Evolutionary conservation across 2,113 vertebrate species (phyloP).

Genomic region (Nesoenas mayeri): DNA sequence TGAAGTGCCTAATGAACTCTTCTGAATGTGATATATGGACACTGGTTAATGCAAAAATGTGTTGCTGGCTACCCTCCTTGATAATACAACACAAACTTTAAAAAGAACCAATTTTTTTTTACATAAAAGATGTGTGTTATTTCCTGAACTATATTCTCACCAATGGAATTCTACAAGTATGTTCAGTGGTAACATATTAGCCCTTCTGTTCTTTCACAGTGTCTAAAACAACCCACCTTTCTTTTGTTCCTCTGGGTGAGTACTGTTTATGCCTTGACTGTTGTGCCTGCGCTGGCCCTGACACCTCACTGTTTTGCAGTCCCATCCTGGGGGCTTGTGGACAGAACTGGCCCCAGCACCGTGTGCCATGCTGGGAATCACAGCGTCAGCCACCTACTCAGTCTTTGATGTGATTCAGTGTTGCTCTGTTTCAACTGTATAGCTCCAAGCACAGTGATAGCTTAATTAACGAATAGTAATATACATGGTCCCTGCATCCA

Average conservation of each 20-base stretch:
- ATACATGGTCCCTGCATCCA: not conserved
- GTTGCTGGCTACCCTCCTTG: not conserved
- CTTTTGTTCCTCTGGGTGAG: not conserved
- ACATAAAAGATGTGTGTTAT: not conserved
- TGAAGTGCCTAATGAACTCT: not conserved
- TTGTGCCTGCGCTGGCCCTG: not conserved
- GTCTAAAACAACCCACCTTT: not conserved
- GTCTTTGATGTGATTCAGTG: not conserved
- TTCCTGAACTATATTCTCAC: not conserved
- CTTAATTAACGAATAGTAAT: not conserved
- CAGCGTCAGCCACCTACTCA: fast-evolving
- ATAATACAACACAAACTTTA: not conserved
- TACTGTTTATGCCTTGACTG: not conserved
- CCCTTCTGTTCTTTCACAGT: not conserved
- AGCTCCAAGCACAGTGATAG: not conserved
- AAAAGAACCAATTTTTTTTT: not conserved
- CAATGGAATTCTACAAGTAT: not conserved
- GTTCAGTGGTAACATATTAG: not conserved
- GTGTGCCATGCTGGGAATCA: not conserved
- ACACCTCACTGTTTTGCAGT: not conserved
- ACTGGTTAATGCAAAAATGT: not conserved
- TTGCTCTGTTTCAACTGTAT: not conserved
- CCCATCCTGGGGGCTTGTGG: not conserved
- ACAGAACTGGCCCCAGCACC: not conserved
- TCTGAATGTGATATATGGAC: not conserved